A percentile compares a stretch with the other conserved stretches of the same genome.
Conservation (phyloP, 2,888 invertebrate genomes). For the Malthinus seriepunctatus region DNA sequence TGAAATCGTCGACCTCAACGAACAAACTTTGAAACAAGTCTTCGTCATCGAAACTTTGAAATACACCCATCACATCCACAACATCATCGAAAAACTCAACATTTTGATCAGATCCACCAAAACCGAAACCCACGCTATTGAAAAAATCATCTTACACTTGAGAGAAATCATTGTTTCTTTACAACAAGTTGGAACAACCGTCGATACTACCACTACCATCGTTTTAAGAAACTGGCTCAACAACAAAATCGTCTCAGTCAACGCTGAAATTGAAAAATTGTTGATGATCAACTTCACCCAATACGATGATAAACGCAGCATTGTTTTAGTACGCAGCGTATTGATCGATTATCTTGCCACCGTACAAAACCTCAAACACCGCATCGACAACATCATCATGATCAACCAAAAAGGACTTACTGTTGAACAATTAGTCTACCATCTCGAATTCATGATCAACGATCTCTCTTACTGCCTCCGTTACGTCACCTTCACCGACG, state of each 20-base stretch:
- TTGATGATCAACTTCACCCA: not conserved
- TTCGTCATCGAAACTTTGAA: conserved; percentile 10
- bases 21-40: conserved; percentile 11
- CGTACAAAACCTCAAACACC: conserved; percentile 10
- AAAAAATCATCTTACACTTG: conserved; percentile 1
- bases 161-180: conserved; percentile 7
- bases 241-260: conserved; percentile 9
- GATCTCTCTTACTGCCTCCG: conserved; percentile 8
- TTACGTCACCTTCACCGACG: not conserved
- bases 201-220: not conserved
- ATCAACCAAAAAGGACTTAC: not conserved
- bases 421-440: conserved; percentile 2
- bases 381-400: conserved; percentile 4
- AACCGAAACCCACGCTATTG: not conserved
- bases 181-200: conserved; percentile 10
- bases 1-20: not conserved
- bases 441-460: conserved; percentile 3
- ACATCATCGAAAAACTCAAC: conserved; percentile 12
- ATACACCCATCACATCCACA: conserved; percentile 8
- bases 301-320: not conserved
- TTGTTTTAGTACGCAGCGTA: not conserved
- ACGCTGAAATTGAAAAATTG: conserved; percentile 17
- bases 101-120: not conserved
- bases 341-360: conserved; percentile 16
- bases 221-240: conserved; percentile 11